Evolutionary conservation across 2,113 vertebrate genomes (phyloP), one percentile per base, ranked within the genome.

Genomic region (Antigone vipio): DNA sequence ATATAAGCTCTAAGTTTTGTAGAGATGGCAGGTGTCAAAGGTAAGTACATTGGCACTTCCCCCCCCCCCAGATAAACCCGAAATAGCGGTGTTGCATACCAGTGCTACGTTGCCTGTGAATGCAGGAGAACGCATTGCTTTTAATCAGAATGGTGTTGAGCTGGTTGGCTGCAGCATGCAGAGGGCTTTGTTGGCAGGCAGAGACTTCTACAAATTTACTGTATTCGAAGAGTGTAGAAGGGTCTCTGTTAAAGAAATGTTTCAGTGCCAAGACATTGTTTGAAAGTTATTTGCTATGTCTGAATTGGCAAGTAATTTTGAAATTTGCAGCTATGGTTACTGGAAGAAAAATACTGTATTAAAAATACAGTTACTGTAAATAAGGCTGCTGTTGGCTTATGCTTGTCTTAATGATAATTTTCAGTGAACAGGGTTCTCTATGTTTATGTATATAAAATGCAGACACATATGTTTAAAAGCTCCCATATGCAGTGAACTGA

Each of bases 101-200:
- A n/a, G 52, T 21, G 77, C 18, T 52, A 9, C 0, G 1, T 27
- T 58, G 71, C 71, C 30, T 26, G 0, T 24, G n/a, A 8, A n/a
- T 44, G 49, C 12, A 59, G 68, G 40, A 34, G n/a, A 59, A n/a
- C 8, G 2, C 11, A 2, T 49, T 22, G 27, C 11, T 66, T 81
- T n/a, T 21, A 12, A 15, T 66, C 26, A 9, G 56, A 15, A 19
- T 14, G n/a, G 49, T 52, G 32, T 9, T 68, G 83, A 59, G 47
- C 74, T 58, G 53, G 22, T 49, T 47, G 38, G 21, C 42, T 40
- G 81, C 69, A 67, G 80, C 50, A 24, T 2, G 3, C 66, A 26
- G 45, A 49, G 50, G 23, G 11, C 58, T 84, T 71, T 84, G 78
- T 49, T 90, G 60, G 27, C 1, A 2, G 62, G n/a, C 62, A 74